These are phyloP conservation scores for Gorilla gorilla DNA, from an alignment of 2,113 vertebrate genomes.

Conservation along the genomic window DNA sequence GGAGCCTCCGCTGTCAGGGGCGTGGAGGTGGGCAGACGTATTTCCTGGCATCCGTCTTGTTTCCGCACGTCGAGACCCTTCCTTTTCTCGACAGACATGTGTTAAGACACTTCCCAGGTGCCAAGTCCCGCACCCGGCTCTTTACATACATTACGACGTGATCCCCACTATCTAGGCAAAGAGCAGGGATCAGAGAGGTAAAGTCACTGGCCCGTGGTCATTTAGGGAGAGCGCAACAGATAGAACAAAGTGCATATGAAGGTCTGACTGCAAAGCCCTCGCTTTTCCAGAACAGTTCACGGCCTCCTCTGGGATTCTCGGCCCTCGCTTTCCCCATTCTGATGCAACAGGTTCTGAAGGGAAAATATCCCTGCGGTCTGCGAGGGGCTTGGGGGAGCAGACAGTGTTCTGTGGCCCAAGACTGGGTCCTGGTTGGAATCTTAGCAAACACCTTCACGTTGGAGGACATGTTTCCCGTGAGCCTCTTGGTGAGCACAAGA, in stretches of 20 bases:
- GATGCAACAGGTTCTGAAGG: neutral
- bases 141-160: neutral
- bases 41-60: neutral
- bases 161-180: neutral
- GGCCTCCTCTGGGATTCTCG: neutral
- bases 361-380: neutral
- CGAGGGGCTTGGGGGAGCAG: neutral
- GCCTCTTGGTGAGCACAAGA: neutral
- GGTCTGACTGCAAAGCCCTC: neutral
- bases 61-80: neutral
- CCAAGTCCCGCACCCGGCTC: neutral
- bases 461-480: neutral
- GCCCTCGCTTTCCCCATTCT: neutral
- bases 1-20: neutral
- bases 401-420: fast-evolving
- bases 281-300: fast-evolving
- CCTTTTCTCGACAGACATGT: neutral
- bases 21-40: fast-evolving
- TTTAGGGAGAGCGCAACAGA: fast-evolving
- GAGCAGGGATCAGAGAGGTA: neutral
- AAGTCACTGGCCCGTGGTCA: fast-evolving
- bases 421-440: neutral
- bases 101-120: neutral
- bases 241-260: neutral
- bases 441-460: fast-evolving